Evolutionary conservation across 2,113 vertebrate species (phyloP).

Genomic region (Xenopus laevis): DNA sequence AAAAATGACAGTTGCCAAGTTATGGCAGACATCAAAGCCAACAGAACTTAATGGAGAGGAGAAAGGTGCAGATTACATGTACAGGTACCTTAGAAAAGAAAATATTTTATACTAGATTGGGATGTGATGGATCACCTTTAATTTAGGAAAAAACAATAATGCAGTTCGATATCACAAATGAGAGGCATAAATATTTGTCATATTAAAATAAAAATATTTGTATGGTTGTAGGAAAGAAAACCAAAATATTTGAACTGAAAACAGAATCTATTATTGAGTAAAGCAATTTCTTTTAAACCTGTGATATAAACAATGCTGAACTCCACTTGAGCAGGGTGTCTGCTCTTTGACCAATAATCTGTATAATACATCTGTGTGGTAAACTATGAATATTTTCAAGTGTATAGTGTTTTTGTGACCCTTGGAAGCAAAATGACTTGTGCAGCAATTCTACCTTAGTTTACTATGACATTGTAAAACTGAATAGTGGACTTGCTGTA

Average conservation of each 20-base stretch:
- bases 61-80: no score
- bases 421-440: constrained; percentile 40
- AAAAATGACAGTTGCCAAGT: no score
- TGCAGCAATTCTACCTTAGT: constrained; percentile 32
- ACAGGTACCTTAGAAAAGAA: background rate
- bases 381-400: constrained; percentile 44
- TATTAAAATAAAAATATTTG: no score
- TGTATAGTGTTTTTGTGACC: constrained; percentile 35
- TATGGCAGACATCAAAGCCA: no score
- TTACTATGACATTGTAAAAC: constrained; percentile 41
- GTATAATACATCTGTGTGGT: constrained; percentile 41
- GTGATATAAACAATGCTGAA: constrained; percentile 13
- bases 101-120: background rate
- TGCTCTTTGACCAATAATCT: constrained; percentile 45
- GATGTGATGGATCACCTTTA: constrained; percentile 9
- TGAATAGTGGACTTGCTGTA: constrained; percentile 34
- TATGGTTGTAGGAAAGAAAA: no score
- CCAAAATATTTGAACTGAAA: background rate
- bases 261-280: constrained; percentile 14
- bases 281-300: constrained; percentile 17
- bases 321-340: constrained; percentile 28
- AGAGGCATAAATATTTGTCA: no score
- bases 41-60: no score
- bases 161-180: background rate
- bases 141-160: background rate